Base-by-base conservation (phyloP, 2,888 invertebrate genomes). In the Arrhopalites spinosus region DNA sequence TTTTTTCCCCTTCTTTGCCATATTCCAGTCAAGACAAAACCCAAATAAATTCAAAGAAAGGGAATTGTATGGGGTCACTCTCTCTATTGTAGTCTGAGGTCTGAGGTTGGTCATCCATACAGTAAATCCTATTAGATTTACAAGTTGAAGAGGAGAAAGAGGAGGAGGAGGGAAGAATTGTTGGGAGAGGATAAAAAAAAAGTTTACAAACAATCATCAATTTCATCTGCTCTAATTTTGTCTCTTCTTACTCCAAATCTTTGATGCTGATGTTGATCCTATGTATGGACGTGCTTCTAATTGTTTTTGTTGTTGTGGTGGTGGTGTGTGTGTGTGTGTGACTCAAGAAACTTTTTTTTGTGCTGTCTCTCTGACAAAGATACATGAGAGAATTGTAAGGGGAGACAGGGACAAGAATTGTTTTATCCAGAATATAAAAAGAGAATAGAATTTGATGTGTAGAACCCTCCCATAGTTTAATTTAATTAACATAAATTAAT, bases 171-270 rank as follows among this genome's bases (percentile, higher is more conserved):
- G 61, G 36, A 7, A 36, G 36, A 36, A 36, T 11, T 36, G 5
- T 36, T 11, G 3, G 36, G 25, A 27, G 25, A 2, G 15, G 64
- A 64, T 1, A 15, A 64, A 27, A 15, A 64, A 2, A 29, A 36
- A 56, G 56, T n/a, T 20, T 20, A 56, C 29, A 64, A 29, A 13
- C 64, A 8, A 29, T 8, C 23, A 69, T 69, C 53, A 53, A 53
- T 30, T n/a, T 8, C 53, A 69, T 53, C 53, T 69, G 69, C 30
- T 69, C 25, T 53, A 17, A 47, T 68, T 47, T 68, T 69, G 27
- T 29, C 3, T 27, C 30, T 67, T 8, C 56, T 8, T 15, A 20
- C 36, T 36, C 36, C 11, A 11, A 36, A 36, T 36, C 5, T 36
- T 36, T 36, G 36, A 56, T n/a, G 56, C 56, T 5, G 17, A 56